These are phyloP conservation scores for Drosophila diplacantha DNA, from an alignment of 2,888 invertebrate genomes.

Conservation along the genomic window DNA sequence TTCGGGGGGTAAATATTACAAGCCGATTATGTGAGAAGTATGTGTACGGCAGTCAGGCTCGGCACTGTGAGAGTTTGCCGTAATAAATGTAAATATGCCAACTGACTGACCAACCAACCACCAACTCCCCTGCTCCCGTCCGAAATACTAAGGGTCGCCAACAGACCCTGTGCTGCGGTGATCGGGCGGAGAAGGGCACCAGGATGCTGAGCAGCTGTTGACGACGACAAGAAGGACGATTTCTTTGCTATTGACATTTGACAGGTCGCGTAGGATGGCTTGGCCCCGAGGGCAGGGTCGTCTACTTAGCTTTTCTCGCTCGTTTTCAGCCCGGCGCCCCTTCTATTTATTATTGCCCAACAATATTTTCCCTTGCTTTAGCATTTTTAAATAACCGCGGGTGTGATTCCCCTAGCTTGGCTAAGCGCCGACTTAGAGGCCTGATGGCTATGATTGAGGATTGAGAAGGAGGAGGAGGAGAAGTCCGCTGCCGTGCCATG, in stretches of 20 bases:
- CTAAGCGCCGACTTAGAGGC: constrained; percentile 38
- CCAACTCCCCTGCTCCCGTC: not conserved
- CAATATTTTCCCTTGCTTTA: constrained; percentile 63
- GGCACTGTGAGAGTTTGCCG: constrained; percentile 13
- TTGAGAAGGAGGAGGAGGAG: constrained; percentile 8
- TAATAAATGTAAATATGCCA: constrained; percentile 57
- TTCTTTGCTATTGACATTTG: constrained; percentile 73
- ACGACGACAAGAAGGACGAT: constrained; percentile 45
- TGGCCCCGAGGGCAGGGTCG: constrained; percentile 29
- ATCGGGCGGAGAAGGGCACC: constrained; percentile 35
- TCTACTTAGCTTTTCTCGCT: constrained; percentile 26
- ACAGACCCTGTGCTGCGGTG: constrained; percentile 46
- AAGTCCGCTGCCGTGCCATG: constrained; percentile 36
- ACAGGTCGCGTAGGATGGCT: constrained; percentile 57
- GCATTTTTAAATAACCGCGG: constrained; percentile 74
- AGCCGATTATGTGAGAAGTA: constrained; percentile 45
- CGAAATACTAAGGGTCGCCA: constrained; percentile 7
- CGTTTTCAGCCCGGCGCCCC: constrained; percentile 11
- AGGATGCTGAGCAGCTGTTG: constrained; percentile 54
- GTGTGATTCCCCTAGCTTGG: constrained; percentile 57
- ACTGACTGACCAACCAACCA: constrained; percentile 41
- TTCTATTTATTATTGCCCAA: constrained; percentile 50
- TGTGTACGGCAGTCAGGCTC: constrained; percentile 21
- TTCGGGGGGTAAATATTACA: constrained; percentile 38
- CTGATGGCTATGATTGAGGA: constrained; percentile 16